Evolutionary conservation across 2,797 vertebrate species (phyloP).

Genomic region (Lophius americanus): DNA sequence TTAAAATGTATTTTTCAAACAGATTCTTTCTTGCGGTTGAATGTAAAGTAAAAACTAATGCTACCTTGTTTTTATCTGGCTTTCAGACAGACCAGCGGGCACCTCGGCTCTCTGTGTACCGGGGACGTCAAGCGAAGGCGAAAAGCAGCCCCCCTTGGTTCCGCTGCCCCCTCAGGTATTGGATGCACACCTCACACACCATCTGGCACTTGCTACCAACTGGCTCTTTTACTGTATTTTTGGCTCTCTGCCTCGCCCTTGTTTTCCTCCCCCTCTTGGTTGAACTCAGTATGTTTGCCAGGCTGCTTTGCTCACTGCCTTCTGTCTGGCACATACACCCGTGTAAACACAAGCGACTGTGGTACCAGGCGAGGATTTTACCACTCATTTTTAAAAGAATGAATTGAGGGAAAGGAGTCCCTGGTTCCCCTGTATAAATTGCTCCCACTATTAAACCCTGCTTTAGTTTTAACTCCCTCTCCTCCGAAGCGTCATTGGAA

Average conservation of each 20-base stretch:
- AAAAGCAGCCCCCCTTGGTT: constrained; percentile 93
- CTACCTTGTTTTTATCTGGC: constrained; percentile 37
- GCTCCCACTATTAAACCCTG: constrained; percentile 33
- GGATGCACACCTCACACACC: constrained; percentile 59
- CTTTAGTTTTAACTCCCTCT: constrained; percentile 52
- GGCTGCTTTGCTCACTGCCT: constrained; percentile 36
- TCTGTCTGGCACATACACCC: constrained; percentile 31
- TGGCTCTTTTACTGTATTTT: constrained; percentile 54
- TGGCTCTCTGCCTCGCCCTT: constrained; percentile 45
- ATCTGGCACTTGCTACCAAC: constrained; percentile 61
- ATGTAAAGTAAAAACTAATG: constrained; percentile 16
- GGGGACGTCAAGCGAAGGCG: constrained; percentile 98
- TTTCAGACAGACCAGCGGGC: constrained; percentile 94
- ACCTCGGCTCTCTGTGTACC: constrained; percentile 95
- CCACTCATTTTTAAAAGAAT: constrained; percentile 24
- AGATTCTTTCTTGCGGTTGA: not conserved
- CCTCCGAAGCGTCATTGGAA: constrained; percentile 56
- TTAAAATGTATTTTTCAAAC: constrained; percentile 17
- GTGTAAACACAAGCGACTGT: constrained; percentile 19
- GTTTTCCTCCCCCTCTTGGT: constrained; percentile 24
- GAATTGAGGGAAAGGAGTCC: constrained; percentile 17
- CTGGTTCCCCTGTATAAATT: constrained; percentile 12
- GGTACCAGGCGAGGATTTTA: constrained; percentile 13
- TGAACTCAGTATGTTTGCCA: constrained; percentile 42
- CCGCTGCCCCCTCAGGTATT: constrained; percentile 88